These are phyloP conservation scores for Troglohyphantes excavatus DNA, from an alignment of 2,888 invertebrate species.

Conservation along the genomic window DNA sequence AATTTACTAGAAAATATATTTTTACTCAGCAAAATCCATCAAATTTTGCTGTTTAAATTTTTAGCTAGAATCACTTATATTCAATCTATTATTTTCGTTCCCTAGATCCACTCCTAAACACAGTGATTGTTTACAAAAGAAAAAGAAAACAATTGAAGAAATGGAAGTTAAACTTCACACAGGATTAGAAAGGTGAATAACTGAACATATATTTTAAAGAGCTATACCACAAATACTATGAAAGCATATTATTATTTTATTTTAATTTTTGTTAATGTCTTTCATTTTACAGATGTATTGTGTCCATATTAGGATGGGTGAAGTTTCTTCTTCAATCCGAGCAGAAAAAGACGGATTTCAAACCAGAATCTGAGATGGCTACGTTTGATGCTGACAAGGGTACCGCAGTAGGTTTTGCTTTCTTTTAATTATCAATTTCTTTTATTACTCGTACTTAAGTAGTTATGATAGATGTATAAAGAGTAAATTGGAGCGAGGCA, in stretches of 20 bases:
- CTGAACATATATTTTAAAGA: background rate
- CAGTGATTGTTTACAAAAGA: slow-evolving; percentile 93
- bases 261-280: background rate
- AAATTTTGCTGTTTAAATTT: no score
- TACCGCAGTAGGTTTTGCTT: slow-evolving; percentile 87
- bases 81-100: slow-evolving; percentile 79
- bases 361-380: slow-evolving; percentile 85
- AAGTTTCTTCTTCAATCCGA: slow-evolving; percentile 93
- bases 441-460: background rate
- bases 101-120: slow-evolving; percentile 92
- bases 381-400: slow-evolving; percentile 84
- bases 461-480: no score
- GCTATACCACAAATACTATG: no score
- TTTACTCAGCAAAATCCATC: no score
- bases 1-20: no score
- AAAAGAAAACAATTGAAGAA: slow-evolving; percentile 92
- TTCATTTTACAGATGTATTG: slow-evolving; percentile 86
- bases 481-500: no score
- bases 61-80: no score
- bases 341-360: slow-evolving; percentile 96
- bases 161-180: slow-evolving; percentile 95
- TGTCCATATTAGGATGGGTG: slow-evolving; percentile 95
- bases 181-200: slow-evolving; percentile 87
- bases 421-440: background rate
- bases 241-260: no score